phyloP scores from a whole-genome alignment of 2,888 invertebrate genomes.

The Cheiracanthium punctorium region DNA sequence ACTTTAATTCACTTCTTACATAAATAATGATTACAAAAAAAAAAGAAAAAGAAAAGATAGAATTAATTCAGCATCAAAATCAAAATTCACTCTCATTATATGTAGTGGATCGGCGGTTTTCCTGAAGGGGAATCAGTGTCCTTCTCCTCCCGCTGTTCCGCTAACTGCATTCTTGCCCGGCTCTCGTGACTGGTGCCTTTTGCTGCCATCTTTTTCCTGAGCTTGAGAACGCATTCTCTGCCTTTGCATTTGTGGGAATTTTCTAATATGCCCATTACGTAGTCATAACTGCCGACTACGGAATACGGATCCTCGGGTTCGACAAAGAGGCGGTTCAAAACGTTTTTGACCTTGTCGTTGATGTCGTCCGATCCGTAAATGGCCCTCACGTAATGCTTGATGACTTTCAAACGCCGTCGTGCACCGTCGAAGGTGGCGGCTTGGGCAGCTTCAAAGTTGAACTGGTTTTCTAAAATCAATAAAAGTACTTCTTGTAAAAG shows the following conservation, averaged over 20 bases:
- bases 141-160: too few relatives aligned
- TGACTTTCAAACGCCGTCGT: not conserved
- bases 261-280: not conserved
- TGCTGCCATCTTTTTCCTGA: not conserved
- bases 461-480: too few relatives aligned
- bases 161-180: too few relatives aligned
- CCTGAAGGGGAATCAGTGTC: too few relatives aligned
- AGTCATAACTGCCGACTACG: conserved; percentile 12
- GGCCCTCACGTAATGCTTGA: conserved; percentile 22
- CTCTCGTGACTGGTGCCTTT: not conserved
- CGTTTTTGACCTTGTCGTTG: not conserved
- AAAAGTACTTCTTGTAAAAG: too few relatives aligned
- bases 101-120: too few relatives aligned
- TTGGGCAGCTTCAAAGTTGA: not conserved
- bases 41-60: too few relatives aligned
- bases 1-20: too few relatives aligned
- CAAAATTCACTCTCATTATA: too few relatives aligned
- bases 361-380: not conserved
- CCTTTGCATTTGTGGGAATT: not conserved
- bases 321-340: not conserved
- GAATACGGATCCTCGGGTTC: conserved; percentile 19
- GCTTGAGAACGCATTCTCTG: not conserved
- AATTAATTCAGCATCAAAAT: too few relatives aligned
- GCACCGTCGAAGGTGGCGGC: conserved; percentile 6
- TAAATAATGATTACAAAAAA: too few relatives aligned